Conservation (phyloP, 2,797 vertebrate species). For the Poliocrania exsul region DNA sequence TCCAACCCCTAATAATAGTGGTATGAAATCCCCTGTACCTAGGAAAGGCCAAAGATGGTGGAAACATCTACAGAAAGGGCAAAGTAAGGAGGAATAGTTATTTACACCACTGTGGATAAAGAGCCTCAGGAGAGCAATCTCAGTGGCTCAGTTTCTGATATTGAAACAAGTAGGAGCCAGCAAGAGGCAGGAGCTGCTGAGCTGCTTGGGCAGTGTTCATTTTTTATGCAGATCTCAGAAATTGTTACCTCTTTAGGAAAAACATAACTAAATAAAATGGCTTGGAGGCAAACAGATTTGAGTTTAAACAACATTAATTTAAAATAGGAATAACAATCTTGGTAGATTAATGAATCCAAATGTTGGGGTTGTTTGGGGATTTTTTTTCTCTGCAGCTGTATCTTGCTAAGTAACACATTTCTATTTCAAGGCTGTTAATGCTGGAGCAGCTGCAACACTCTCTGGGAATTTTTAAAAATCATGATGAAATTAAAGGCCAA, state of each 20-base stretch:
- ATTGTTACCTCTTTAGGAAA: slow-evolving; percentile 68
- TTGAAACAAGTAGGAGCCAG: slow-evolving; percentile 47
- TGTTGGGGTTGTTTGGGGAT: slow-evolving; percentile 66
- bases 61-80: slow-evolving; percentile 42
- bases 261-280: slow-evolving; percentile 69
- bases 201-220: slow-evolving; percentile 52
- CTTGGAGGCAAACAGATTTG: slow-evolving; percentile 77
- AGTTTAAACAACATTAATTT: slow-evolving; percentile 77
- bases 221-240: slow-evolving; percentile 71
- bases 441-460: slow-evolving; percentile 75
- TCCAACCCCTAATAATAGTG: slow-evolving; percentile 38
- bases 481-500: slow-evolving; percentile 74
- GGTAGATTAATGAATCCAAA: slow-evolving; percentile 77
- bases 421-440: slow-evolving; percentile 79
- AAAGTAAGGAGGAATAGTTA: slow-evolving; percentile 59
- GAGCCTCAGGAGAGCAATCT: slow-evolving; percentile 55
- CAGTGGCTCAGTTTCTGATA: slow-evolving; percentile 55
- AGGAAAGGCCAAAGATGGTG: slow-evolving; percentile 64
- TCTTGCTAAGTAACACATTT: slow-evolving; percentile 75
- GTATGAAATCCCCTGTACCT: slow-evolving; percentile 42
- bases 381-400: slow-evolving; percentile 77
- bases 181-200: slow-evolving; percentile 58
- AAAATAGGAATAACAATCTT: slow-evolving; percentile 73
- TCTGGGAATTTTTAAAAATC: slow-evolving; percentile 74
- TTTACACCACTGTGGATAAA: slow-evolving; percentile 67